Base-by-base conservation (phyloP, 2,888 invertebrate species). In the Macropis europaea region DNA sequence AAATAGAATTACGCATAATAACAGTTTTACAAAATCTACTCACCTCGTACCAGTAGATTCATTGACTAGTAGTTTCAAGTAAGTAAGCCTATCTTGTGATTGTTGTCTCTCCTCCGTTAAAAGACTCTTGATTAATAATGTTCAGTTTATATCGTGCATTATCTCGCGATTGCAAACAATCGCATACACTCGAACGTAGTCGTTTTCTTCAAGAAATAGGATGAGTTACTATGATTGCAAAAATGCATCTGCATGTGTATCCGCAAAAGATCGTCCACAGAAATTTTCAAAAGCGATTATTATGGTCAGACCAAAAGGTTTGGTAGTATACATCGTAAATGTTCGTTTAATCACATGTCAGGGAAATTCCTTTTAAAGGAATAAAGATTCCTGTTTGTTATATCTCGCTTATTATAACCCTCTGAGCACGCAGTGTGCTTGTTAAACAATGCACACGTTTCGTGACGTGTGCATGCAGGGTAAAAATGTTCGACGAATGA, bases 41-140 rank as follows among this genome's bases (percentile, higher is more conserved):
- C 90, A 90, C 90, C 90, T 90, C 82, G 70, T 79, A 79, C 75
- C 80, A 82, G 84, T 81, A 84, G 85, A 56, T 83, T 87, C 86
- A 88, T 86, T 88, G 88, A 81, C 81, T 88, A 88, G 88, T 82
- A 87, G 87, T 86, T 88, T 90, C 87, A 88, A 89, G 87, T 87
- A 88, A 88, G 89, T 87, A 87, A 89, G 84, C 82, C 84, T 87
- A 87, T 87, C 89, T 89, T 87, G 89, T 86, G 84, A 87, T 85
- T 84, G 89, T 78, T 82, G 90, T 86, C 70, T 84, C 86, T 88
- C 79, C 89, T 88, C 86, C 88, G 76, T 81, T 85, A 85, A 87
- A 86, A 83, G 84, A 85, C 76, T 87, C 81, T 83, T 78, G 76
- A 77, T 77, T 79, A 80, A 82, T 76, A 81, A 81, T 60, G 60